Conservation (phyloP, 2,113 vertebrate genomes). For the Petaurus breviceps region DNA sequence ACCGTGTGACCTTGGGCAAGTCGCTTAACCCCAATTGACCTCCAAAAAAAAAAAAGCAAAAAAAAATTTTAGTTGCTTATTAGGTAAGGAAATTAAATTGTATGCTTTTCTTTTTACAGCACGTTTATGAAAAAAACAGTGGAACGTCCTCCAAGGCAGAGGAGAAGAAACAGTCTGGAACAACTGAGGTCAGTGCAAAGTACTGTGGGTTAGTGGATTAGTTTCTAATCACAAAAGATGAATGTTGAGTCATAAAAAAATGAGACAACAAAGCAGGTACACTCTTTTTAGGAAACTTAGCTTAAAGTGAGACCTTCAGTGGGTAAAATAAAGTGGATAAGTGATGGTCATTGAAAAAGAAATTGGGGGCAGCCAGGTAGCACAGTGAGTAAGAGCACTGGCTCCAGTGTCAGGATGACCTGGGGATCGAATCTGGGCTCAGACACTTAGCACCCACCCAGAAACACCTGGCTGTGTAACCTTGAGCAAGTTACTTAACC, state of each 20-base stretch:
- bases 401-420: too few species aligned
- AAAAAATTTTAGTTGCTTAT: neutral
- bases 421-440: too few species aligned
- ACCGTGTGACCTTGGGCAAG: too few species aligned
- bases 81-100: neutral
- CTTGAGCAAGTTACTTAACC: too few species aligned
- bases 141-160: conserved; percentile 65
- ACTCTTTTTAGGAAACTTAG: neutral
- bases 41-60: too few species aligned
- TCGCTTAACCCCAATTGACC: too few species aligned
- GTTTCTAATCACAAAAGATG: conserved; percentile 45
- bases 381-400: too few species aligned
- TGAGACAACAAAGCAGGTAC: neutral
- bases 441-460: too few species aligned
- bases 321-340: neutral
- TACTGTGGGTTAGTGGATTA: conserved; percentile 32
- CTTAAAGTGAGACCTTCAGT: neutral
- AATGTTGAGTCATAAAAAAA: conserved; percentile 37
- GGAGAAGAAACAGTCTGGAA: conserved; percentile 71
- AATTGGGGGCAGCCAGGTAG: too few species aligned
- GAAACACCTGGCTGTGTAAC: too few species aligned
- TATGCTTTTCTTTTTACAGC: conserved; percentile 66
- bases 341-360: conserved; percentile 35
- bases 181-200: conserved; percentile 78
- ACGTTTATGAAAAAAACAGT: conserved; percentile 73